Evolutionary conservation across 1,140 invertebrate species (phyloP).

Genomic region (Tribolium madens): DNA sequence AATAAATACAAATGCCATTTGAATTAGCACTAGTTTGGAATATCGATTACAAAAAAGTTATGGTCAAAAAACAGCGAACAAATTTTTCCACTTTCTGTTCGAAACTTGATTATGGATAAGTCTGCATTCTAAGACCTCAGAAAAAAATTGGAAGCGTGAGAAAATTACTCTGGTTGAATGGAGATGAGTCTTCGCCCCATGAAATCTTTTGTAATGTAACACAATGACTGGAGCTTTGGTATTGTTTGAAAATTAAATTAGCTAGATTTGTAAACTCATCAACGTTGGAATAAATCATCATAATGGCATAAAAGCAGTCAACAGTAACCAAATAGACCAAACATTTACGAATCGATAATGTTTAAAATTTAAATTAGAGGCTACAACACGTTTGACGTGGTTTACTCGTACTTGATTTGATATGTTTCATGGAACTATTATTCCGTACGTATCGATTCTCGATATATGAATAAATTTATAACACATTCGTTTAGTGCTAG

Average conservation of each 20-base stretch:
- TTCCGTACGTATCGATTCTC: no score
- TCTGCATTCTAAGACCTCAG: no score
- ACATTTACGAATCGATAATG: not conserved
- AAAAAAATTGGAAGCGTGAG: not conserved
- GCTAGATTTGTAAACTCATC: constrained; percentile 18
- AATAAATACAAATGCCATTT: not conserved
- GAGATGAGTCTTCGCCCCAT: not conserved
- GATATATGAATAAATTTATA: no score
- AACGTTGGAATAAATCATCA: not conserved
- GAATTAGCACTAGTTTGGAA: not conserved
- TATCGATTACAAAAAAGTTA: not conserved
- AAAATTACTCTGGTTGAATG: not conserved
- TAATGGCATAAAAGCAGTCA: not conserved
- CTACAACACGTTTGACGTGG: not conserved
- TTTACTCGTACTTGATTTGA: no score
- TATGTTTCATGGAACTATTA: no score
- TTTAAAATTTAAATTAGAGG: not conserved
- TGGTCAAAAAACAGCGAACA: not conserved
- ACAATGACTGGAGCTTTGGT: not conserved
- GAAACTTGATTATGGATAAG: no score
- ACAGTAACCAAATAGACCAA: not conserved
- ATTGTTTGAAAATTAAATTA: constrained; percentile 28
- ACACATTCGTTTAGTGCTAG: no score
- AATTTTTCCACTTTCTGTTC: not conserved
- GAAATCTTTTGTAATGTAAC: constrained; percentile 6